These are phyloP conservation scores for Rhinatrema bivittatum DNA, from an alignment of 2,797 vertebrate genomes.

Conservation along the genomic window DNA sequence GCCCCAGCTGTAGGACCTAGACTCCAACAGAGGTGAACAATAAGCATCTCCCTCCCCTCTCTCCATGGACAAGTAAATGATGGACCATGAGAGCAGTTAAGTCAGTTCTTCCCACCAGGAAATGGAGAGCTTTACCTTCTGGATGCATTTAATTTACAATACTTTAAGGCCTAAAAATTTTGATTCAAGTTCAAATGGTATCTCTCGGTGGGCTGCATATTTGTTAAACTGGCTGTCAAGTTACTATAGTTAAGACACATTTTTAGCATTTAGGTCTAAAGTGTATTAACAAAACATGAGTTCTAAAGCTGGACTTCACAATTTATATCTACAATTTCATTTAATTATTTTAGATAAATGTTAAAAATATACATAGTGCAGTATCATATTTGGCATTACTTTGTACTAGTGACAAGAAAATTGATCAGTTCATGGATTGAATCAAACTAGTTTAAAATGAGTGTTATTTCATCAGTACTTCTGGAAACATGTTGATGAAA, in stretches of 20 bases:
- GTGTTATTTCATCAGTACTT: conserved; percentile 40
- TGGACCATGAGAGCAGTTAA: conserved; percentile 21
- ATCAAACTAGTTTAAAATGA: conserved; percentile 35
- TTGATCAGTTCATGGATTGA: conserved; percentile 12
- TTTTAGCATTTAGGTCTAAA: conserved; percentile 35
- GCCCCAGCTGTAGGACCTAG: not conserved
- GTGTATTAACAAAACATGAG: conserved; percentile 21
- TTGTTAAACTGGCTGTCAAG: too few species aligned
- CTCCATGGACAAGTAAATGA: conserved; percentile 16
- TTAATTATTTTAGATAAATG: conserved; percentile 24
- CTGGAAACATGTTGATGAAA: conserved; percentile 30
- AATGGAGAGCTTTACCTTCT: conserved; percentile 25
- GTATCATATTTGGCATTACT: conserved; percentile 24
- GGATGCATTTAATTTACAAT: too few species aligned
- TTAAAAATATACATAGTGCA: not conserved
- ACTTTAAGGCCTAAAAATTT: not conserved
- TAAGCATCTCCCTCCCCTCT: conserved; percentile 14
- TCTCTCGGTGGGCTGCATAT: too few species aligned
- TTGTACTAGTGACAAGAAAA: conserved; percentile 22
- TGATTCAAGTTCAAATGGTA: conserved; percentile 5
- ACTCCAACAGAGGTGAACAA: conserved; percentile 7
- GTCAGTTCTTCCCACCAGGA: conserved; percentile 15
- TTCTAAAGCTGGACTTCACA: conserved; percentile 48
- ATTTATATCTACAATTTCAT: conserved; percentile 17
- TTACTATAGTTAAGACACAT: conserved; percentile 32